Base-by-base conservation (phyloP, 2,888 invertebrate genomes). In the Uloborus plumipes region DNA sequence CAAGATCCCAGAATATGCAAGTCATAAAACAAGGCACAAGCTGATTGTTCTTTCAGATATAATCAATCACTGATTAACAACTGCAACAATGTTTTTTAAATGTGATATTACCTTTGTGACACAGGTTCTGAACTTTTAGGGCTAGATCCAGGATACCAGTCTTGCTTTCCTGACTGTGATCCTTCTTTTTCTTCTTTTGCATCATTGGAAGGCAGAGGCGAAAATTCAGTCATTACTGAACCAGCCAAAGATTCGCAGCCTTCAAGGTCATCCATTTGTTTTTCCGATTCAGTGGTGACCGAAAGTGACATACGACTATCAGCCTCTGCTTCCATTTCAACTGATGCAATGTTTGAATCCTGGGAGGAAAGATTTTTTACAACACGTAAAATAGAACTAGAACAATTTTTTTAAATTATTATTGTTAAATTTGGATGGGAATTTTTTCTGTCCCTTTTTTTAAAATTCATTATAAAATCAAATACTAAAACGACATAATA, bases 91-190 rank as follows among this genome's bases (percentile, higher is more conserved):
- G 4, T 2, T 26, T 26, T 26, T 26, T 26, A 26, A 26, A 26
- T 26, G 9, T 6, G 39, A 39, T 7, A 39, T 59, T 49, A 77
- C 84, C 84, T 81, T 55, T 81, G 81, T 16, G 84, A 81, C 18
- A 84, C 66, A 14, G 85, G 73, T 31, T 85, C 85, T n/a, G 86
- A 85, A 39, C 85, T 85, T 51, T 85, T 86, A 0, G 86, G 86
- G 22, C 81, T 78, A 16, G 75, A 76, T 31, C 74, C 75, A 39
- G 74, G 74, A 20, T 65, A 74, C 80, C 80, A 81, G 26, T 81
- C 74, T 65, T 74, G 80, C 26, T 81, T 81, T 39, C 74, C 80
- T 62, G 69, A 80, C 6, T 73, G 73, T 15, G 80, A 58, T 2
- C 39, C 20, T 13, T 81, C 80, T 50, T 81, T 81, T 7, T 51